Percentiles rank a stretch among this genome's conserved stretches.
These are phyloP conservation scores for Pteruthius melanotis DNA, from an alignment of 2,113 vertebrate genomes.

Conservation along the genomic window DNA sequence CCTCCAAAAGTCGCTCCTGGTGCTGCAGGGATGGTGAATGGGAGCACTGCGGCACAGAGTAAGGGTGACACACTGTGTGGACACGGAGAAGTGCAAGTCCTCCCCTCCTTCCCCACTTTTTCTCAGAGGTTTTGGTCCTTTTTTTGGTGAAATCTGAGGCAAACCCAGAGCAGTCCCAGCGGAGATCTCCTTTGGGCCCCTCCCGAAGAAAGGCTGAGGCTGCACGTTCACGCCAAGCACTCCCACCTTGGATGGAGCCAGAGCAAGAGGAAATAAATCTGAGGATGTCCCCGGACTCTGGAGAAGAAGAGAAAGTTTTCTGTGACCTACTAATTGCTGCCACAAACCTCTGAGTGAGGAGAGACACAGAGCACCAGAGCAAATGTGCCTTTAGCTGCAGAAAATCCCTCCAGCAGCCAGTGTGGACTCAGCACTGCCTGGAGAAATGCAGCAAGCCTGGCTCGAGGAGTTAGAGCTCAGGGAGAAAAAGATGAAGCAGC, in stretches of 20 bases:
- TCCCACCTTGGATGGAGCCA: neutral
- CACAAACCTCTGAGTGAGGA: neutral
- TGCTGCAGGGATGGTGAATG: neutral
- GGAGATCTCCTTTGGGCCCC: neutral
- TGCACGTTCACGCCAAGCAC: neutral
- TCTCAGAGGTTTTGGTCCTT: neutral
- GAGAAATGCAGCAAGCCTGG: neutral
- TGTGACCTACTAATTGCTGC: neutral
- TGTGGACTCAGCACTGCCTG: fast-evolving
- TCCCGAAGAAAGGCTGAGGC: neutral
- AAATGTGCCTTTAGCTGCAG: neutral
- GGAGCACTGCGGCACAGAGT: neutral
- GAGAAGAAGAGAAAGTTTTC: neutral
- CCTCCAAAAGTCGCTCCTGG: neutral
- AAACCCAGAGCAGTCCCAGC: neutral
- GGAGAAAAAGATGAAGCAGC: neutral
- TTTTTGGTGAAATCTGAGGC: neutral
- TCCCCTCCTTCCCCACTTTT: neutral
- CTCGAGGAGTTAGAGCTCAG: neutral
- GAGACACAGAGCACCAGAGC: neutral
- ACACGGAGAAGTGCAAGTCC: conserved; percentile 52
- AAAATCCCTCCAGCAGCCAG: neutral
- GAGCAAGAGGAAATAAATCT: neutral
- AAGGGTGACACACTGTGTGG: conserved; percentile 69
- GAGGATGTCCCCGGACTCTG: neutral